Percentiles rank a stretch among this genome's conserved stretches.
phyloP scores from a whole-genome alignment of 2,888 invertebrate species.

The Chaetogeoica ovagalla region DNA sequence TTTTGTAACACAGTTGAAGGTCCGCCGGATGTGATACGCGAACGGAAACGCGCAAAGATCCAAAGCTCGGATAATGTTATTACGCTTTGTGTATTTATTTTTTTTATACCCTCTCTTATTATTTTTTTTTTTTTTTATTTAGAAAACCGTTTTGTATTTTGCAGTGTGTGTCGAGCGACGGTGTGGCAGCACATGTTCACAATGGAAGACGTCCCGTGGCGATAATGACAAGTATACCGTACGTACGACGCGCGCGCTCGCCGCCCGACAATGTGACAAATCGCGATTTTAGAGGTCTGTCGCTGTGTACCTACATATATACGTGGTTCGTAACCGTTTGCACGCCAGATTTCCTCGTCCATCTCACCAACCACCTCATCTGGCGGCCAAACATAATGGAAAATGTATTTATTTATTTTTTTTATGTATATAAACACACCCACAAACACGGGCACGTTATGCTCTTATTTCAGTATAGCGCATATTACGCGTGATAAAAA shows the following conservation, averaged over 20 bases:
- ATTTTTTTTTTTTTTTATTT: slow-evolving; percentile 41
- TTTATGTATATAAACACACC: slow-evolving; percentile 29
- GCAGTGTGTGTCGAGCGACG: neutral
- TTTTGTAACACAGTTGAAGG: slow-evolving; percentile 38
- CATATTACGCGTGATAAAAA: neutral
- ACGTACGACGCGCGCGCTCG: too few species aligned
- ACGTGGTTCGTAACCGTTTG: too few species aligned
- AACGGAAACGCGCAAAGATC: slow-evolving; percentile 43
- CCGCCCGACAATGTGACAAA: slow-evolving; percentile 43
- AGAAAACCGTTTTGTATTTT: slow-evolving; percentile 37
- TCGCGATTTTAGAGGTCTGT: slow-evolving; percentile 30
- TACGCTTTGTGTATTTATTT: neutral
- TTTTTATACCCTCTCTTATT: slow-evolving; percentile 33
- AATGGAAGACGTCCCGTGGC: slow-evolving; percentile 48
- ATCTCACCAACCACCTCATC: neutral
- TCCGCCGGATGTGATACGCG: slow-evolving; percentile 11
- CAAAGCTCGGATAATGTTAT: slow-evolving; percentile 48
- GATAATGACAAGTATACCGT: slow-evolving; percentile 39
- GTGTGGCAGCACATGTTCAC: slow-evolving; percentile 43
- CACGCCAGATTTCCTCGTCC: slow-evolving; percentile 8
- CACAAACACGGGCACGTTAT: slow-evolving; percentile 34
- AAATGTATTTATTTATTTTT: slow-evolving; percentile 29
- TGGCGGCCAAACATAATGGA: slow-evolving; percentile 28
- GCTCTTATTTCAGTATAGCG: neutral
- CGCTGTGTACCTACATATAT: neutral